Base-by-base conservation (phyloP, 2,113 vertebrate genomes). In the Xenopus tropicalis region DNA sequence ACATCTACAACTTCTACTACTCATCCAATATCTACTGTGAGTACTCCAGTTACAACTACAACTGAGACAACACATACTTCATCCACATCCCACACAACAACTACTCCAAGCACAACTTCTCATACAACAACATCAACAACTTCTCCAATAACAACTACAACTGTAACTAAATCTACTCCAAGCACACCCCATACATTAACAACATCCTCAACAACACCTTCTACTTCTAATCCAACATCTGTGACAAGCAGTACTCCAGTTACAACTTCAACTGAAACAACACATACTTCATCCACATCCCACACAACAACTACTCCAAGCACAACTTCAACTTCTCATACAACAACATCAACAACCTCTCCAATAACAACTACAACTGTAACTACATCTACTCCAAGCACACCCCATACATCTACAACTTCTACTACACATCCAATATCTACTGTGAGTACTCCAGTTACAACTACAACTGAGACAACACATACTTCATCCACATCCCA, bases 391-490 rank as follows among this genome's bases (percentile, higher is more conserved):
- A 5, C 0, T 10, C 37, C 21, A 0, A 17, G 66, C 5, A n/a
- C 29, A 0, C 16, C 68, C n/a, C 0, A 10, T 1, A 54, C 0
- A 7, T 1, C 2, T 0, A 13, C 19, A 19, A 56, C 17, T 0
- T 1, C 29, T 0, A 4, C 37, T 0, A 0, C 4, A 3, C 13
- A 37, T 24, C 8, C 48, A 54, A n/a, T 54, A 10, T 3, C 1
- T 1, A 0, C 56, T n/a, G 7, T 14, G 42, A 0, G 8, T 16
- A 14, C 10, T 29, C 25, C 1, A 61, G 42, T 20, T 0, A 29
- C 25, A 29, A 7, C 4, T 0, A 62, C 54, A 4, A 52, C 46
- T 54, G 7, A 14, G 7, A 71, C 43, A 14, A 29, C 52, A 7
- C 24, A 14, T 14, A 12, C 51, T 14, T 25, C 61, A 63, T 37